Percentiles rank a stretch among this genome's conserved stretches.
Conservation (phyloP, 2,113 vertebrate genomes). For the Dasypus novemcinctus region DNA sequence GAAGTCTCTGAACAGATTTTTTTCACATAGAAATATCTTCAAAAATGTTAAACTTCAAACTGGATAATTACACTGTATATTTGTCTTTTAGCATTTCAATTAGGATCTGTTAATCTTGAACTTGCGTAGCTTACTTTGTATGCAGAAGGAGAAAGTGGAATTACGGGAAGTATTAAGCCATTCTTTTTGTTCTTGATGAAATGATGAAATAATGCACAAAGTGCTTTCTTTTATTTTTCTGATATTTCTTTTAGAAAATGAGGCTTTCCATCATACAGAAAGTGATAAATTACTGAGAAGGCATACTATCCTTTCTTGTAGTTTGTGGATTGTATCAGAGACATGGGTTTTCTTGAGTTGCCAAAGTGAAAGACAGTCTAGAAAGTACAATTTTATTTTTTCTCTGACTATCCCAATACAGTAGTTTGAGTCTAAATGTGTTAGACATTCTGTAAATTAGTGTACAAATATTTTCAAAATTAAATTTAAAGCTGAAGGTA, state of each 20-base stretch:
- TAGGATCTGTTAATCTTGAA: conserved; percentile 63
- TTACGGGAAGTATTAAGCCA: conserved; percentile 69
- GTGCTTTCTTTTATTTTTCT: conserved; percentile 61
- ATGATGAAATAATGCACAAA: conserved; percentile 71
- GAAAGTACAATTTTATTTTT: conserved; percentile 70
- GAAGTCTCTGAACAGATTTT: conserved; percentile 78
- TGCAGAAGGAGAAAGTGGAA: conserved; percentile 63
- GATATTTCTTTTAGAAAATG: conserved; percentile 81
- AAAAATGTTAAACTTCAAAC: conserved; percentile 62
- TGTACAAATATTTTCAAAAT: conserved; percentile 53
- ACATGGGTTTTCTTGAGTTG: conserved; percentile 66
- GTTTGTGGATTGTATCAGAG: conserved; percentile 72
- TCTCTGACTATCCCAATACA: conserved; percentile 57
- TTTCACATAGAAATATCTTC: conserved; percentile 67
- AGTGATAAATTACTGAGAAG: conserved; percentile 81
- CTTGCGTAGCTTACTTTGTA: conserved; percentile 55
- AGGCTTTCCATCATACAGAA: conserved; percentile 80
- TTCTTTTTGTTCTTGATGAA: conserved; percentile 49
- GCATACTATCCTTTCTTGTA: conserved; percentile 71
- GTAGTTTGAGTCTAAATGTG: conserved; percentile 70
- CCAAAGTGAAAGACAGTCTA: conserved; percentile 53
- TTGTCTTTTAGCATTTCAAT: conserved; percentile 67
- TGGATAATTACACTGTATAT: conserved; percentile 70
- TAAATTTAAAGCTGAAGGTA: conserved; percentile 74
- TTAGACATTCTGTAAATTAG: conserved; percentile 74